Evolutionary conservation across 2,888 invertebrate genomes (phyloP).

Genomic region (Yponomeuta plumbellus): DNA sequence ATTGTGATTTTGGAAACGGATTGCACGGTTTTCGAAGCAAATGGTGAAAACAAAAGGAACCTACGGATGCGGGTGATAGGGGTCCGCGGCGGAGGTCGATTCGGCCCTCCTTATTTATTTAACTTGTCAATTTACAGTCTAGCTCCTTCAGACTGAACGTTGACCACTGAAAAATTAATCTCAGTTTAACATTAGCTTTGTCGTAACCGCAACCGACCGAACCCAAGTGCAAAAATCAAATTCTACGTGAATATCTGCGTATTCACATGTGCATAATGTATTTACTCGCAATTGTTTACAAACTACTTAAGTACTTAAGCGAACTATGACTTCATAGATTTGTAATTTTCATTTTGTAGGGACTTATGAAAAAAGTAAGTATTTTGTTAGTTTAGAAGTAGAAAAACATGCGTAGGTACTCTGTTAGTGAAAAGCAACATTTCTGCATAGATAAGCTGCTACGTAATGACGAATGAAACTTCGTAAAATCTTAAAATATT

Average conservation of each 20-base stretch:
- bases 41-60: conserved; percentile 58
- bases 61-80: conserved; percentile 65
- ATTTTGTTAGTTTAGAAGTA: too few species aligned
- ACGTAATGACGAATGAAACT: too few species aligned
- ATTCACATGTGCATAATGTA: too few species aligned
- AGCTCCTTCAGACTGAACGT: conserved; percentile 68
- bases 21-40: conserved; percentile 23
- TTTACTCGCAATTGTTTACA: too few species aligned
- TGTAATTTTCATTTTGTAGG: too few species aligned
- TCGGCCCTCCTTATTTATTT: conserved; percentile 52
- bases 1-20: conserved; percentile 7
- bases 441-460: too few species aligned
- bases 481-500: too few species aligned
- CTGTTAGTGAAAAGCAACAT: too few species aligned
- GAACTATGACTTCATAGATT: too few species aligned
- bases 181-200: conserved; percentile 51
- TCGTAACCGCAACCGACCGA: conserved; percentile 53
- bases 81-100: conserved; percentile 64
- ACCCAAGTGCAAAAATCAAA: conserved; percentile 13
- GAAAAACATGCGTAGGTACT: too few species aligned
- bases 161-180: conserved; percentile 72
- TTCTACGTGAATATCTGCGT: conserved; percentile 23
- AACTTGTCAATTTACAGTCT: conserved; percentile 63
- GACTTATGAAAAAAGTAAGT: too few species aligned
- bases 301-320: too few species aligned